phyloP scores from a whole-genome alignment of 1,140 invertebrate genomes.

The Drosophila parvula region DNA sequence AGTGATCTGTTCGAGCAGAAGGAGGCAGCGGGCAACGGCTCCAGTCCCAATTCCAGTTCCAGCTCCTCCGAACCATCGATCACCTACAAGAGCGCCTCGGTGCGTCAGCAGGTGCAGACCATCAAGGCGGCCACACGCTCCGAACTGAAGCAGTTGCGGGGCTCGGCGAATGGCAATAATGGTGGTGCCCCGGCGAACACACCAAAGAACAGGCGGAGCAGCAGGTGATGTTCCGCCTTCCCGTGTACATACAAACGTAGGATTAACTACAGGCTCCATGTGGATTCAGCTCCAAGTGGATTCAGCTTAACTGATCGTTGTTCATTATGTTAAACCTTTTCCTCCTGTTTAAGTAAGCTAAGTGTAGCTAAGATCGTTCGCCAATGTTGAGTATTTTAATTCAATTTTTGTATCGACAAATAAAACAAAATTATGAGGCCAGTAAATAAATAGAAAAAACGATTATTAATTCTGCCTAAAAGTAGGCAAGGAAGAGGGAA shows the following conservation, averaged over 20 bases:
- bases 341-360: slow-evolving; percentile 8
- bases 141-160: slow-evolving; percentile 73
- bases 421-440: slow-evolving; percentile 36
- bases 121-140: slow-evolving; percentile 69
- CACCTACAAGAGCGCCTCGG: slow-evolving; percentile 61
- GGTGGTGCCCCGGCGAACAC: slow-evolving; percentile 15
- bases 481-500: too few relatives aligned
- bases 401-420: slow-evolving; percentile 50
- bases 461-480: too few relatives aligned
- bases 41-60: slow-evolving; percentile 4
- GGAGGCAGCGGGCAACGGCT: not conserved
- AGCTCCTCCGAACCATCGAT: slow-evolving; percentile 9
- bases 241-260: slow-evolving; percentile 59
- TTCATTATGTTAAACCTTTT: slow-evolving; percentile 53
- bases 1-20: slow-evolving; percentile 86
- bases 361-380: slow-evolving; percentile 6
- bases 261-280: slow-evolving; percentile 21
- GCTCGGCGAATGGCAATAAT: slow-evolving; percentile 15
- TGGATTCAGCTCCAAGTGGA: not conserved
- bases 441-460: not conserved
- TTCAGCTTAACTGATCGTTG: slow-evolving; percentile 55
- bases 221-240: slow-evolving; percentile 63
- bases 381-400: slow-evolving; percentile 60
- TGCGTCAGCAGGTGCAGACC: slow-evolving; percentile 71
- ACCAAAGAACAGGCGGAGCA: slow-evolving; percentile 55